phyloP scores from a whole-genome alignment of 2,113 vertebrate genomes.

The Campylomormyrus numenius region DNA sequence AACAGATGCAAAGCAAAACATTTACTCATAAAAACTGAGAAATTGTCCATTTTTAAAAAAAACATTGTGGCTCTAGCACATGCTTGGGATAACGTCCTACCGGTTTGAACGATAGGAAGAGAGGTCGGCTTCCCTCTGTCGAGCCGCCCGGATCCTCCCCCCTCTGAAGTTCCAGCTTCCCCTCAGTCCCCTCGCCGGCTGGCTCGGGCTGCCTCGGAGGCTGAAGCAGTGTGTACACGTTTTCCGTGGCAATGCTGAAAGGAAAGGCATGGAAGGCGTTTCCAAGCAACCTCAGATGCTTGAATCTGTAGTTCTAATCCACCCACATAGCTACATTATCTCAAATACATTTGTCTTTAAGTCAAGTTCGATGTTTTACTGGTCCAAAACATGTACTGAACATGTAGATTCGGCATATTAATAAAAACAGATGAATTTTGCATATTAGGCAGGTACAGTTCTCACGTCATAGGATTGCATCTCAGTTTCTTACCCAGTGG shows the following conservation, averaged over 20 bases:
- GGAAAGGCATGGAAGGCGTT: not conserved
- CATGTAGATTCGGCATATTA: not conserved
- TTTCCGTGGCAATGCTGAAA: conserved; percentile 52
- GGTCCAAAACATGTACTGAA: not conserved
- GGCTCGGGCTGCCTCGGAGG: conserved; percentile 49
- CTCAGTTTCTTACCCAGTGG: conserved; percentile 13
- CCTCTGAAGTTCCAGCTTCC: conserved; percentile 27
- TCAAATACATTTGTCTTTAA: not conserved
- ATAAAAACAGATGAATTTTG: not conserved
- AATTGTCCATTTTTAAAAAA: not conserved
- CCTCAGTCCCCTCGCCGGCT: conserved; percentile 24
- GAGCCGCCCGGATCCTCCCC: conserved; percentile 38
- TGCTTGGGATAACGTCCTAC: conserved; percentile 31
- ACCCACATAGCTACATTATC: not conserved
- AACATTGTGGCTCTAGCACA: not conserved
- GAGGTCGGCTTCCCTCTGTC: conserved; percentile 50
- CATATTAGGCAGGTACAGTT: not conserved
- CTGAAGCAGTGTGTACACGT: conserved; percentile 64
- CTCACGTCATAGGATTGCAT: not conserved
- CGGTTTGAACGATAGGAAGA: conserved; percentile 57
- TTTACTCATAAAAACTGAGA: not conserved
- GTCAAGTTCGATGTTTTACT: not conserved
- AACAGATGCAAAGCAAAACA: not conserved
- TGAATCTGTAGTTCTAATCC: not conserved
- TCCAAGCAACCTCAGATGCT: not conserved